Percentiles rank a stretch among this genome's conserved stretches.
Evolutionary conservation across 2,113 vertebrate genomes (phyloP).

Genomic region (Aptenodytes patagonicus): DNA sequence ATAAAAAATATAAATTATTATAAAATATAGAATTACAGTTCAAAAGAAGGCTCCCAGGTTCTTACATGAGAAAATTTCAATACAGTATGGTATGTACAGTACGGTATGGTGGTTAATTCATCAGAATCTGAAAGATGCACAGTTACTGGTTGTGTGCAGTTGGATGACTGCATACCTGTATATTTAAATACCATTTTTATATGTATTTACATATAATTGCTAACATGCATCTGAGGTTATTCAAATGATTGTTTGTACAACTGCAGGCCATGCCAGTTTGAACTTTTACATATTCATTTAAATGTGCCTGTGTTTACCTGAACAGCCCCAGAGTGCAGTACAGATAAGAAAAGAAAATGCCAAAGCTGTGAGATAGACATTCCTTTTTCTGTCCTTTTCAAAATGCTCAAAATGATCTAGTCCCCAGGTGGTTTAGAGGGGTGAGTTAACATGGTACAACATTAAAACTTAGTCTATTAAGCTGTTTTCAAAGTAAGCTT

Average conservation of each 20-base stretch:
- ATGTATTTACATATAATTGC: background rate
- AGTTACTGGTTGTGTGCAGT: background rate
- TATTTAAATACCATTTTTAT: background rate
- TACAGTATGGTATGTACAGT: background rate
- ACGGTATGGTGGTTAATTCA: background rate
- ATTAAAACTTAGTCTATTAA: background rate
- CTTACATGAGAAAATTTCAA: background rate
- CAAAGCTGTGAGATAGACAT: background rate
- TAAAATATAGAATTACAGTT: background rate
- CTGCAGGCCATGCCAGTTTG: background rate
- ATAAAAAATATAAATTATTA: background rate
- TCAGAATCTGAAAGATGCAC: background rate
- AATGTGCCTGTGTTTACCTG: background rate
- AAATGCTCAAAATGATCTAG: background rate
- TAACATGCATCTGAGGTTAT: background rate
- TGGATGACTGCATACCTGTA: background rate
- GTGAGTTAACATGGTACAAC: background rate
- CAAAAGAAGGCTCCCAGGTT: background rate
- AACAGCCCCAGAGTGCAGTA: background rate
- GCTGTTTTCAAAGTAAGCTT: background rate
- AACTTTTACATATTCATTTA: background rate
- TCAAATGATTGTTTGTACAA: background rate
- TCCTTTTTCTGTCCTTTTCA: background rate
- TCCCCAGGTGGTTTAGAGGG: background rate
- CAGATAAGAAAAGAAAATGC: conserved; percentile 10